Evolutionary conservation across 2,797 vertebrate species (phyloP), one percentile per base, ranked within the genome.

Genomic region (Rhynchonycteris naso): DNA sequence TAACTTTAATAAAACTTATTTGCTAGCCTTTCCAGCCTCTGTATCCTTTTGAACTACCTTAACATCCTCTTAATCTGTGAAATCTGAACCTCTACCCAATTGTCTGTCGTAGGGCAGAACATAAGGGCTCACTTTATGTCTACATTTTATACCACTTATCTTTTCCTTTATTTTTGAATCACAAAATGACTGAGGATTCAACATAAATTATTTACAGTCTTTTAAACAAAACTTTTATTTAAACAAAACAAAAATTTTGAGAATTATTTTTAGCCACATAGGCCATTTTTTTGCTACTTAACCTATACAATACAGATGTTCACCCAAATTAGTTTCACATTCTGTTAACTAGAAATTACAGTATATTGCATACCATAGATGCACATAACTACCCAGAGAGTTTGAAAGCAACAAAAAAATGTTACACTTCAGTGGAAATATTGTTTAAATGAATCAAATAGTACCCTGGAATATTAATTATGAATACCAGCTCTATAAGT

Each of bases 401-500:
- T 68, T 38, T 58, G 72, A 72, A 88, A 79, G 33, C 24, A 38
- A 35, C 33, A 43, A 76, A 71, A 71, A 94, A 47, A 68, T 52
- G 5, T 78, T 90, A 43, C 43, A 59, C 35, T 59, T 69, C 18
- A 80, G 16, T 56, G 43, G 72, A 65, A 9, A 58, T 58, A 56
- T 61, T 83, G 65, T 93, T 93, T 59, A 50, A 83, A 92, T 38
- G 28, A 76, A 85, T 87, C 56, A 76, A 26, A 84, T 72, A 47
- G 54, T 61, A 66, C 30, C 16, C 65, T 69, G 54, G 33, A 91
- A 82, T 76, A 69, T 72, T 66, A 43, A 76, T 54, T 79, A 79
- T 93, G 35, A 63, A 78, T 82, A 24, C 65, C 10, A 86, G 63
- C 19, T 92, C 91, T 88, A 56, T 56, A 75, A 91, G 12, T 79